These are phyloP conservation scores for Blera fallax DNA, from an alignment of 2,888 invertebrate species.

Conservation along the genomic window DNA sequence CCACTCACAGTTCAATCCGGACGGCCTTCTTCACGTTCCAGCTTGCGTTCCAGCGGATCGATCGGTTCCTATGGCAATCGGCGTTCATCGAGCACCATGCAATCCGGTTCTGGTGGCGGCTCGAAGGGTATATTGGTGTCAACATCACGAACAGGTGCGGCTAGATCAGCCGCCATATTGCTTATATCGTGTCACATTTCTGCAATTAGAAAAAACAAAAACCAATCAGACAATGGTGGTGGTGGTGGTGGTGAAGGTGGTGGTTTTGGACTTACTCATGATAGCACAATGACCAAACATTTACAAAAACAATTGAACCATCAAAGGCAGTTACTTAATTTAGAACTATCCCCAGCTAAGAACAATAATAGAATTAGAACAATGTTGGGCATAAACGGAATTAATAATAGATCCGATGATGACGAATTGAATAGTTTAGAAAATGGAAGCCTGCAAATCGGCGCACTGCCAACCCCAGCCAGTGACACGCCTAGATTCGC, in stretches of 20 bases:
- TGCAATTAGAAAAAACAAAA: constrained; percentile 83
- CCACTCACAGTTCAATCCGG: constrained; percentile 85
- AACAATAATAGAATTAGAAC: constrained; percentile 81
- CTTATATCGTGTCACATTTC: constrained; percentile 94
- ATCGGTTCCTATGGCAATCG: constrained; percentile 83
- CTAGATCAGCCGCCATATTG: constrained; percentile 96
- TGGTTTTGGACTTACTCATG: constrained; percentile 78
- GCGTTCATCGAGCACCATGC: constrained; percentile 83
- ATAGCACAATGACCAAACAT: constrained; percentile 81
- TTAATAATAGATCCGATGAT: constrained; percentile 78
- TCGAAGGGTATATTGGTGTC: constrained; percentile 88
- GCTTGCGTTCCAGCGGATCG: constrained; percentile 84
- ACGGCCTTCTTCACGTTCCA: constrained; percentile 84
- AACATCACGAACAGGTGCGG: constrained; percentile 95
- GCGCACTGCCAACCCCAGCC: constrained; percentile 82
- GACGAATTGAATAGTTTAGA: constrained; percentile 79
- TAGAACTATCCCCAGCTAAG: constrained; percentile 81
- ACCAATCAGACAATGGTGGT: constrained; percentile 82
- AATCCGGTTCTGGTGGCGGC: constrained; percentile 82
- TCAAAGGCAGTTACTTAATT: constrained; percentile 81
- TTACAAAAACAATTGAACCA: constrained; percentile 82
- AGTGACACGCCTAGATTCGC: constrained; percentile 82
- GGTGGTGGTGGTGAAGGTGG: constrained; percentile 75
- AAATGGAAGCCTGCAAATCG: constrained; percentile 81
- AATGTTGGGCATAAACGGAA: constrained; percentile 81